Evolutionary conservation across 2,113 vertebrate species (phyloP).

Genomic region (Zapus hudsonius): DNA sequence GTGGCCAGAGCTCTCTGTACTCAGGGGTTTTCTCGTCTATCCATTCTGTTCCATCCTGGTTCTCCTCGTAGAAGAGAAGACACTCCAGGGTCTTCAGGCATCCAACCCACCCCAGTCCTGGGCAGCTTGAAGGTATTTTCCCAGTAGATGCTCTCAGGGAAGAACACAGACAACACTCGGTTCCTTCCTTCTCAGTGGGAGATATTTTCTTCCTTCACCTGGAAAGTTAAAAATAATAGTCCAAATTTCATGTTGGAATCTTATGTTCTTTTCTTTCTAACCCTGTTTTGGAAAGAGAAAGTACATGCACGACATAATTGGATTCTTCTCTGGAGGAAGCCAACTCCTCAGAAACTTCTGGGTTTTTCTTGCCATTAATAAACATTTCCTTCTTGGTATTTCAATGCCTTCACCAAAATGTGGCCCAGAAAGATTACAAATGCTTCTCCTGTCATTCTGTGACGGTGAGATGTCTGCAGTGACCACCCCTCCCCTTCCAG

Average conservation of each 20-base stretch:
- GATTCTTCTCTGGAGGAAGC: slow-evolving; percentile 50
- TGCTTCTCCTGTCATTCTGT: no score
- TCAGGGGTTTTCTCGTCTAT: neutral
- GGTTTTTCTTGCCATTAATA: neutral
- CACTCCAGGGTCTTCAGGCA: fast-evolving
- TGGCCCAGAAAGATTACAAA: neutral
- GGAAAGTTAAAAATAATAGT: slow-evolving; percentile 34
- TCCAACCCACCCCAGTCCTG: fast-evolving
- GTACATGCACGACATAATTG: slow-evolving; percentile 41
- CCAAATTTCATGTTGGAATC: neutral
- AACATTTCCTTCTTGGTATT: neutral
- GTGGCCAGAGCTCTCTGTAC: neutral
- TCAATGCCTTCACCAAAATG: neutral
- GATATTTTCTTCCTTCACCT: neutral
- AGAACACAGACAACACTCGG: fast-evolving
- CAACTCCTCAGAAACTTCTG: neutral
- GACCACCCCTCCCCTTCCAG: no score
- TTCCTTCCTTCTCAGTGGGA: neutral
- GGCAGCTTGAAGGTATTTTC: fast-evolving
- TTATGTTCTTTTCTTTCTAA: slow-evolving; percentile 33
- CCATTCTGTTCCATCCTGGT: fast-evolving
- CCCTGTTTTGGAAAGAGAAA: slow-evolving; percentile 11
- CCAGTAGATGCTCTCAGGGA: fast-evolving
- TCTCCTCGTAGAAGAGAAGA: fast-evolving
- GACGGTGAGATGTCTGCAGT: no score